Evolutionary conservation across 2,797 vertebrate genomes (phyloP), one percentile per base, ranked within the genome.

Genomic region (Heteromormyrus szaboi): DNA sequence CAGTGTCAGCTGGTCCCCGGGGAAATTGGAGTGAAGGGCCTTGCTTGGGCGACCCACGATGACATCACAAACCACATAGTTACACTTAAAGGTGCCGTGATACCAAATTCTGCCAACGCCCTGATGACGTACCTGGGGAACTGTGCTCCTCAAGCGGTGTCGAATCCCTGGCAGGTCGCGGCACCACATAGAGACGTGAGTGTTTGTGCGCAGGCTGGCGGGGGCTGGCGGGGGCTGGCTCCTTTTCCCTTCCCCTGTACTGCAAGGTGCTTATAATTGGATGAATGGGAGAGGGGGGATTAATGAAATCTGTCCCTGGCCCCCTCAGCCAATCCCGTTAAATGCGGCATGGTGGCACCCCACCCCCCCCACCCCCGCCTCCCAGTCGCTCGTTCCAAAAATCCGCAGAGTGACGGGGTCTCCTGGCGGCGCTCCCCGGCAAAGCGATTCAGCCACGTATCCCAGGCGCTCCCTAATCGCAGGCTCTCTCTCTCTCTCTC

Each of bases 211-310:
- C 33, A 46, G 46, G 88, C 50, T 14, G 44, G 22, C 8, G 22
- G 48, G 22, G 29, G 11, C 54, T 85, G 81, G 56, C 56, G 22
- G 48, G 22, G 29, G 11, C 54, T 85, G 81, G 56, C 81, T 48
- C n/a, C 0, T 19, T 44, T 29, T 81, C 88, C 37, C 88, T 89
- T 90, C 90, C 90, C 91, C 91, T 88, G 89, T 91, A 90, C 76
- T 91, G 91, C 90, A 91, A 94, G 92, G 93, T 94, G 92, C 91
- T 91, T 90, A 56, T 92, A 92, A 95, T 92, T 94, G 93, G 94
- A 95, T 95, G 91, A 94, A 87, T 90, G 81, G 92, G 92, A 87
- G 19, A 84, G n/a, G n/a, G 89, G 62, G 89, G 90, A 94, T 95
- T 93, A 95, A 93, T 92, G 89, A 89, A 88, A 91, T 93, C 92